A percentile compares a stretch with the other conserved stretches of the same genome.
phyloP scores from a whole-genome alignment of 2,113 vertebrate genomes.

The Anguilla japonica region DNA sequence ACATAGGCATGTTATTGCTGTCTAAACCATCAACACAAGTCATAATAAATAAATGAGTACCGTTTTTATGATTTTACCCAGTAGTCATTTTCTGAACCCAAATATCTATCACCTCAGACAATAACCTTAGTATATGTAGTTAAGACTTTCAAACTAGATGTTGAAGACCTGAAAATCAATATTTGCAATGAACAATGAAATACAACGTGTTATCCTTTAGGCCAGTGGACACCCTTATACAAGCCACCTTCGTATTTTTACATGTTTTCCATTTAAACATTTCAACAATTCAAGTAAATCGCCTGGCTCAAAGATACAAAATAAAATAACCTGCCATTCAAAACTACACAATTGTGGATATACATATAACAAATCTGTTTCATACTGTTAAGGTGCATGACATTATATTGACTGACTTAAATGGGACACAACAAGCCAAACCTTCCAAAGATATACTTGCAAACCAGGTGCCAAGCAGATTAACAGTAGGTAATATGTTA shows the following conservation, averaged over 20 bases:
- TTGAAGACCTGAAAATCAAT: neutral
- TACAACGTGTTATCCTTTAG: neutral
- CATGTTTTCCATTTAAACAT: neutral
- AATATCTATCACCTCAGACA: neutral
- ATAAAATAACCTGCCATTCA: neutral
- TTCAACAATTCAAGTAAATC: neutral
- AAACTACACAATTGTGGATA: neutral
- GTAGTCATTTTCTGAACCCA: neutral
- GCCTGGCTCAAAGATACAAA: neutral
- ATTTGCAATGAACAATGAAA: neutral
- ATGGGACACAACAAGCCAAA: neutral
- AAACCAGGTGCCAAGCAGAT: neutral
- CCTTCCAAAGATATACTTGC: neutral
- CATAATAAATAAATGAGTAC: neutral
- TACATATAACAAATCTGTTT: neutral
- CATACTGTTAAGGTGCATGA: neutral
- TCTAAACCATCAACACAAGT: neutral
- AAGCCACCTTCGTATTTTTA: neutral
- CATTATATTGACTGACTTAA: neutral
- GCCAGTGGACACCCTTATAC: neutral
- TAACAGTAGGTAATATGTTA: neutral
- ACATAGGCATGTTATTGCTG: neutral
- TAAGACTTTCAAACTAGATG: neutral
- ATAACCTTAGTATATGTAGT: neutral
- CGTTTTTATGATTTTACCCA: neutral